Conservation (phyloP, 2,888 invertebrate species). For the Leucozona laternaria region DNA sequence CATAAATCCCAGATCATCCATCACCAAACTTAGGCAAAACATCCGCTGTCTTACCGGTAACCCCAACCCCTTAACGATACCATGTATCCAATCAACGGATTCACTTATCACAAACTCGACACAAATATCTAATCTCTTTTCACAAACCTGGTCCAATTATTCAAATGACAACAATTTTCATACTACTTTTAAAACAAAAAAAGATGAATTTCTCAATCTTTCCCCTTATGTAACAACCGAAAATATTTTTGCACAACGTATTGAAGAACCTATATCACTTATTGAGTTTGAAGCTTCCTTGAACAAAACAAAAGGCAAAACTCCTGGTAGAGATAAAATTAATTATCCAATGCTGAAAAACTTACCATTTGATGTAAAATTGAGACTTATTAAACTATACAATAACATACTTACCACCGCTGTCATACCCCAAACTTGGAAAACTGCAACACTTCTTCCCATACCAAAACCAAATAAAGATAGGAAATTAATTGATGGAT, state of each 20-base stretch:
- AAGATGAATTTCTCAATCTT: not conserved
- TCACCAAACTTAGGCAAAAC: not conserved
- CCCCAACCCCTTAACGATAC: not conserved
- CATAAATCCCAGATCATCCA: not conserved
- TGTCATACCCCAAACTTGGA: not conserved
- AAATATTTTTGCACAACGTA: not conserved
- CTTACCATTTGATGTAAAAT: not conserved
- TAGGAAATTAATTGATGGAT: not conserved
- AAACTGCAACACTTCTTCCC: not conserved
- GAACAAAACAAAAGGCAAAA: not conserved
- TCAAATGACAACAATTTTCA: not conserved
- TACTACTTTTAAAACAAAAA: not conserved
- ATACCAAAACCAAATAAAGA: constrained; percentile 1
- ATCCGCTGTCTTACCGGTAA: not conserved
- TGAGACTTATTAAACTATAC: not conserved
- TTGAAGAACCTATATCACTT: not conserved
- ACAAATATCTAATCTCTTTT: not conserved
- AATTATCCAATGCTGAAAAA: not conserved
- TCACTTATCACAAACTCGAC: not conserved
- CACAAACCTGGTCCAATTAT: not conserved
- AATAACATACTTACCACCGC: not conserved
- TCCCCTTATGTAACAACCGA: not conserved
- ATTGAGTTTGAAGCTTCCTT: not conserved
- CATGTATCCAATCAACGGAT: not conserved
- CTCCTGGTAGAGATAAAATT: not conserved